Evolutionary conservation across 2,888 invertebrate species (phyloP).

Genomic region (Capitulum mitella): DNA sequence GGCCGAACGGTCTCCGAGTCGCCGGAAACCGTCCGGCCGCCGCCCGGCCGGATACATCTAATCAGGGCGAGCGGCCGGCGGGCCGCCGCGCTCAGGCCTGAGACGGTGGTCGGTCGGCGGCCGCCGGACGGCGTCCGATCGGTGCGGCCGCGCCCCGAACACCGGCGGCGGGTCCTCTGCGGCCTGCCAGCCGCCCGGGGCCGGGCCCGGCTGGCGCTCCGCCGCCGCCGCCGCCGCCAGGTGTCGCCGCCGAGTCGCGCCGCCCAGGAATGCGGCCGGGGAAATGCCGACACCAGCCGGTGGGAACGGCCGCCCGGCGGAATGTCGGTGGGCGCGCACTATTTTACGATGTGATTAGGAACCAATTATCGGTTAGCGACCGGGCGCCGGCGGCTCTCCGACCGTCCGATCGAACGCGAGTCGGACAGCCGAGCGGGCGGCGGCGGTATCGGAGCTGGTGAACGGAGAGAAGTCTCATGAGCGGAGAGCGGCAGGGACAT

Average conservation of each 20-base stretch:
- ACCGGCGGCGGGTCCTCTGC: too few species aligned
- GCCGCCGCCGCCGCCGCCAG: background rate
- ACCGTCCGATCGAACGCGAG: too few species aligned
- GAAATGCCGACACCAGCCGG: background rate
- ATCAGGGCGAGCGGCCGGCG: background rate
- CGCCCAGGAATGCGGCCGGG: background rate
- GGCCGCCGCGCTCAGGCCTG: too few species aligned
- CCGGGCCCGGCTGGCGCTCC: background rate
- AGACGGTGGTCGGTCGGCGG: too few species aligned
- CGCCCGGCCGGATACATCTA: background rate
- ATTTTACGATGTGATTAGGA: slow-evolving; percentile 10
- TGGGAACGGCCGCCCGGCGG: background rate
- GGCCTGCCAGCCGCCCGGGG: too few species aligned
- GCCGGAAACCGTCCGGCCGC: background rate
- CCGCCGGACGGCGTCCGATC: too few species aligned
- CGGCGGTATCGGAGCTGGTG: background rate
- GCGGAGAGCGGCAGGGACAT: background rate
- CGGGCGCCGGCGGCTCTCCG: background rate
- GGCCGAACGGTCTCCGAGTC: background rate
- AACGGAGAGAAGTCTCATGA: background rate
- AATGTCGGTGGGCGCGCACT: background rate
- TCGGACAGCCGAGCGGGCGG: background rate
- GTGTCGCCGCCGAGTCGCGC: background rate
- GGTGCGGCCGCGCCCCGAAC: too few species aligned
- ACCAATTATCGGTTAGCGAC: slow-evolving; percentile 14